Evolutionary conservation across 2,113 vertebrate genomes (phyloP), one percentile per base, ranked within the genome.

Genomic region (Quiscalus mexicanus): DNA sequence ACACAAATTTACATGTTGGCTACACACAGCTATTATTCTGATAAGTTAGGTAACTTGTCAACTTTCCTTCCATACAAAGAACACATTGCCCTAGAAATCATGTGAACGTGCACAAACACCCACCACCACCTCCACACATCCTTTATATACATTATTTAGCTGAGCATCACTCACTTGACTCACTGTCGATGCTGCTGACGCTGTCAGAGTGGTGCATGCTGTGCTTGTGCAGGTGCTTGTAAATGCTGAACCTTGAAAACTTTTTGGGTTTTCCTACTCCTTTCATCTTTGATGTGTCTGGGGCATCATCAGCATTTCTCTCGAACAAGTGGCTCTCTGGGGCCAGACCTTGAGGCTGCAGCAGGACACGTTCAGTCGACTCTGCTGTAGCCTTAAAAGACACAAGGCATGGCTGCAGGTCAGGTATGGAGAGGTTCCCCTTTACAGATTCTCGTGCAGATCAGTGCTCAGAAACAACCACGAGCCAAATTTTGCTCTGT

Each of bases 111-210:
- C 76, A 86, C 5, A 39, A 10, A 71, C 88, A 50, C 83, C 76
- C 87, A 91, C 86, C 83, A 31, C 83, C 81, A 73, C 70, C 87
- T 19, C 88, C 79, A n/a, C 87, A 52, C 21, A 30, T 0, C 5
- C 64, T 63, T 84, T 63, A 31, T 47, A 27, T 47, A 27, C 6
- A 42, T 62, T 41, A 12, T 84, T 92, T 35, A 60, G 60, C 11
- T n/a, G 64, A 70, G 10, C 3, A 4, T 2, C 68, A 98, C 98
- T 98, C 96, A 99, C 99, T 98, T 63, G 98, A 98, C 20, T 98
- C 94, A 30, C 99, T 99, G 95, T 99, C 99, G 5, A 98, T 62
- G 93, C 99, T 99, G 94, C 98, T 99, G 97, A 99, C 69, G 13
- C 99, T 99, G 93, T 99, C 98, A 0, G 97, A 47, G 0, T 95